Evolutionary conservation across 2,888 invertebrate genomes (phyloP), one percentile per base, ranked within the genome.

Genomic region (Lordiphosa andalusiaca): DNA sequence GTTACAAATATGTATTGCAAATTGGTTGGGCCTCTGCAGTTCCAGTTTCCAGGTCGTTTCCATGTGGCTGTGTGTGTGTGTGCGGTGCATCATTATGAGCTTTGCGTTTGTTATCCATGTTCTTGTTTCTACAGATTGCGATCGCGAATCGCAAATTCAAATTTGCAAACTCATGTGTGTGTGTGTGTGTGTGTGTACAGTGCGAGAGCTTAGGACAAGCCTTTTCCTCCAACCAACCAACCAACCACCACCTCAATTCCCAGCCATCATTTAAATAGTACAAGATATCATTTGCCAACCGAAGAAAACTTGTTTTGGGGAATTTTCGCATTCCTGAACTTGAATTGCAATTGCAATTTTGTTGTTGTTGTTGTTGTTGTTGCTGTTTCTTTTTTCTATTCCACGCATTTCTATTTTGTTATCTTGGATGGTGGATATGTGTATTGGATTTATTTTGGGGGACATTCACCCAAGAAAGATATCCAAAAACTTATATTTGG

Each of bases 1-100:
- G 40, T 40, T 71, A 65, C 71, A 80, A 69, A 82, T 71, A 76
- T 74, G 80, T 77, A 76, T 80, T 83, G 84, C 77, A 77, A 77
- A 77, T 77, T 77, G 81, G 72, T 78, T 76, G 69, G 78, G 78
- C 73, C 39, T 60, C 76, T 68, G 69, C 74, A 76, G 80, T 83
- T 77, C 76, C 76, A 77, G 76, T 77, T 77, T 77, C 81, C 76
- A 83, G 80, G 70, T 75, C 67, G 71, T 64, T 62, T 50, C 54
- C 62, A 47, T 35, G 44, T 67, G 50, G 46, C 60, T 59, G 23
- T 53, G 16, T 46, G 12, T 25, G 40, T 47, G 46, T 38, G 52
- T 47, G 53, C 50, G 47, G 36, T 57, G 40, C 9, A 42, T 58
- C 38, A 53, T 53, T 53, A 44, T 58, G 16, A 33, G 41, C 57